Percentiles rank a stretch among this genome's conserved stretches.
phyloP scores from a whole-genome alignment of 2,113 vertebrate genomes.

The Sturnus vulgaris region DNA sequence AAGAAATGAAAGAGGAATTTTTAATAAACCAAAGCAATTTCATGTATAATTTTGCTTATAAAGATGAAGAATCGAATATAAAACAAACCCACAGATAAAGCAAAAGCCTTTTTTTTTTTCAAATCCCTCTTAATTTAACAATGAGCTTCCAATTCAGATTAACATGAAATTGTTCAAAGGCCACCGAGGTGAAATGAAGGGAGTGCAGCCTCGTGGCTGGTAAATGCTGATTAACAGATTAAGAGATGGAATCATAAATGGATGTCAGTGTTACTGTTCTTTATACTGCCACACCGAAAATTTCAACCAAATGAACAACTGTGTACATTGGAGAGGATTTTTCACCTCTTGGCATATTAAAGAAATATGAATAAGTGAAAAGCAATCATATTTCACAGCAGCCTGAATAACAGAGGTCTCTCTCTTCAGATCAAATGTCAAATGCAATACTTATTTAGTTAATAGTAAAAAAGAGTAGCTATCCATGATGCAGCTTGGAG shows the following conservation, averaged over 20 bases:
- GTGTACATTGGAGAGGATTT: neutral
- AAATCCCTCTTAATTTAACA: neutral
- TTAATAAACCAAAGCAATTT: neutral
- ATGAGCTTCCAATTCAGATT: neutral
- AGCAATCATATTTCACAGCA: neutral
- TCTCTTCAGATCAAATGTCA: neutral
- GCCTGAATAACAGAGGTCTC: neutral
- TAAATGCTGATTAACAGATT: neutral
- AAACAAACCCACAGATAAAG: neutral
- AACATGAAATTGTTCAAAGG: neutral
- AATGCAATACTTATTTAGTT: neutral
- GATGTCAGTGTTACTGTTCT: neutral
- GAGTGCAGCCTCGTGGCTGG: neutral
- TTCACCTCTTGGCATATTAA: neutral
- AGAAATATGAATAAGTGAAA: neutral
- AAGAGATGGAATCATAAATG: neutral
- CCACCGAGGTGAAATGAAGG: neutral
- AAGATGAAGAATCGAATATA: neutral
- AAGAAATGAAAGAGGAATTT: neutral
- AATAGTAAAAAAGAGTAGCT: neutral
- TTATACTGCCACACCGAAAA: neutral
- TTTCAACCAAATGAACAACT: neutral
- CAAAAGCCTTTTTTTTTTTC: neutral
- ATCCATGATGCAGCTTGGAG: neutral
- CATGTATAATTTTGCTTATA: neutral